Evolutionary conservation across 2,888 invertebrate species (phyloP).

Genomic region (Megaustenia siamemsis): DNA sequence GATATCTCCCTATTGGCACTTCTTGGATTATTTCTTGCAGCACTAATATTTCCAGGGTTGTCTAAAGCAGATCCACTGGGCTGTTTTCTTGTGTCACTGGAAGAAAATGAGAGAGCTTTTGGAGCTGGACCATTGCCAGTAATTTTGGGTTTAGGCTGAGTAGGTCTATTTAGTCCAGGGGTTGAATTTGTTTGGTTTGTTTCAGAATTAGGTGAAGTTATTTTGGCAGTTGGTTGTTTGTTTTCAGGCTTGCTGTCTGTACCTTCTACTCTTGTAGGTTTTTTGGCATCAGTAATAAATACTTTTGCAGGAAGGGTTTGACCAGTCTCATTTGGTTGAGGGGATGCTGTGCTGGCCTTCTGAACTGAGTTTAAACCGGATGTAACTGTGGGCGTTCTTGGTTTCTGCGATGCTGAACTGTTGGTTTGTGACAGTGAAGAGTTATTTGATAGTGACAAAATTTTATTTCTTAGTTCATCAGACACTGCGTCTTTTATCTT

Average conservation of each 20-base stretch:
- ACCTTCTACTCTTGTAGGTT: slow-evolving; percentile 5
- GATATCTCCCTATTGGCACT: background rate
- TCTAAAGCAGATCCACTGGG: slow-evolving; percentile 1
- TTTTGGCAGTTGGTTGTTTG: background rate
- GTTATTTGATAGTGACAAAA: slow-evolving; percentile 39
- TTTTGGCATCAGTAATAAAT: background rate
- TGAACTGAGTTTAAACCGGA: background rate
- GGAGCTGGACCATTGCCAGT: background rate
- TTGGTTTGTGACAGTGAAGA: slow-evolving; percentile 4
- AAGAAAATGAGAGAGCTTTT: background rate
- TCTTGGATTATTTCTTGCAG: slow-evolving; percentile 11
- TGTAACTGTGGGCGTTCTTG: slow-evolving; percentile 9
- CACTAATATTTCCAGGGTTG: slow-evolving; percentile 1
- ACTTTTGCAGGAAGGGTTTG: background rate
- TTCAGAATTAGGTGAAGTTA: slow-evolving; percentile 19
- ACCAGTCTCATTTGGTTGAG: background rate
- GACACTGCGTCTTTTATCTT: slow-evolving; percentile 34
- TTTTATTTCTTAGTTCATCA: slow-evolving; percentile 40
- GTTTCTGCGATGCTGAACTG: slow-evolving; percentile 6
- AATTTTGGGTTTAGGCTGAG: background rate
- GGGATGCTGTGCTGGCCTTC: background rate
- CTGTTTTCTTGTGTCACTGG: slow-evolving; percentile 20
- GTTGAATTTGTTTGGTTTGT: background rate
- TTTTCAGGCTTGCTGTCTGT: background rate
- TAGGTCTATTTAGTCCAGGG: background rate